Evolutionary conservation across 2,888 invertebrate species (phyloP).

Genomic region (Cerastoderma edule): DNA sequence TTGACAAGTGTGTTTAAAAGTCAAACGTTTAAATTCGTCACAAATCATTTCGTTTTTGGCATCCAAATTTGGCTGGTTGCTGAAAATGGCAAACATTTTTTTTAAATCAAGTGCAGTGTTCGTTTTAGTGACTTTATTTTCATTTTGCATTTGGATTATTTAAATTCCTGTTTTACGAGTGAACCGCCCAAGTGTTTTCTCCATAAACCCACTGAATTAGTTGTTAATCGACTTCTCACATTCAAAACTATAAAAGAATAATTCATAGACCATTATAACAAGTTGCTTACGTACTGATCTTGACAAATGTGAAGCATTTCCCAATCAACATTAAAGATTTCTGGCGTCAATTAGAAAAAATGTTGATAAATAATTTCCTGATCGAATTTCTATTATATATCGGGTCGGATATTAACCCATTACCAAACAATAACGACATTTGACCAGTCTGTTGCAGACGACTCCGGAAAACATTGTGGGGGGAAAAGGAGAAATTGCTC

Average conservation of each 20-base stretch:
- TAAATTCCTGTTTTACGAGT: slow-evolving; percentile 62
- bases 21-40: slow-evolving; percentile 7
- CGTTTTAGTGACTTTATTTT: slow-evolving; percentile 56
- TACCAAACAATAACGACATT: no score
- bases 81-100: slow-evolving; percentile 6
- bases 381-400: no score
- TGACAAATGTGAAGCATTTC: no score
- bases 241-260: background rate
- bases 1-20: slow-evolving; percentile 52
- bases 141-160: slow-evolving; percentile 57
- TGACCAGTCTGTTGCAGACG: no score
- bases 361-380: no score
- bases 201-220: background rate
- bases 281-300: no score
- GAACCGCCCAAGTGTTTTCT: slow-evolving; percentile 28
- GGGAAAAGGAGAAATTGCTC: no score
- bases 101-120: slow-evolving; percentile 45
- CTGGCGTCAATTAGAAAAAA: no score
- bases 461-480: no score
- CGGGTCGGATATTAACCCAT: no score
- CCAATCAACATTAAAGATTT: no score
- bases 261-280: no score
- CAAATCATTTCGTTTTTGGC: slow-evolving; percentile 1
- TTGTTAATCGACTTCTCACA: background rate
- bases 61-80: slow-evolving; percentile 26